Base-by-base conservation (phyloP, 2,888 invertebrate species). In the Acrobasis suavella region DNA sequence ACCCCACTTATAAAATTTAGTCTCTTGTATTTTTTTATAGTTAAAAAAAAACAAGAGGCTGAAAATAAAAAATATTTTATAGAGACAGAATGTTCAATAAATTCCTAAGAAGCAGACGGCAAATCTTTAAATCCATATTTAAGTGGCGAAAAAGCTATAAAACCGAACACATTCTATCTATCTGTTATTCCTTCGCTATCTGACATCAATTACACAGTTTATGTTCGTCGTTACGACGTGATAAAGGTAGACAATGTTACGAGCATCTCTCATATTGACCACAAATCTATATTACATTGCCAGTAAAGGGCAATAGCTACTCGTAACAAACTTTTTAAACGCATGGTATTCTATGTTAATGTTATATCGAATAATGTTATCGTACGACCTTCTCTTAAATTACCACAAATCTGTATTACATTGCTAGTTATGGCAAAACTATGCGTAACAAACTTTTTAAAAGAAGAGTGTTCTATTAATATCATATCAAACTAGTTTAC, bases 271-370 rank as follows among this genome's bases (percentile, higher is more conserved):
- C 62, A 73, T 77, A 80, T 75, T 80, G 78, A 74, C 76, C 79
- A 77, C 80, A 81, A 78, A 80, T 79, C 74, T 71, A 75, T 71
- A 75, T 75, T 77, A 77, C 74, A 66, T 62, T 70, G 69, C 67
- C 68, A 51, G 63, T 78, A 73, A 76, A 74, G 74, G 72, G 66
- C 58, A 64, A 64, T 42, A 42, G 9, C 12, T 17, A 32, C 32
- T 32, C 32, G 32, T 32, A n/a, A n/a, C n/a, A n/a, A n/a, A n/a
- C 22, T 22, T 22, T 22, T 22, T 2, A 22, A 22, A 22, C 1
- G 22, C 1, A 22, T 1, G 3, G 22, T 22, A 22, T 32, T 32
- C 32, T 32, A 32, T 32, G 32, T 32, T 32, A 32, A 7, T 32
- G 32, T 32, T 7, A 8, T 32, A 32, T 7, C 32, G 32, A 8